phyloP scores from a whole-genome alignment of 2,888 invertebrate genomes.

The Diadegma fenestrale region DNA sequence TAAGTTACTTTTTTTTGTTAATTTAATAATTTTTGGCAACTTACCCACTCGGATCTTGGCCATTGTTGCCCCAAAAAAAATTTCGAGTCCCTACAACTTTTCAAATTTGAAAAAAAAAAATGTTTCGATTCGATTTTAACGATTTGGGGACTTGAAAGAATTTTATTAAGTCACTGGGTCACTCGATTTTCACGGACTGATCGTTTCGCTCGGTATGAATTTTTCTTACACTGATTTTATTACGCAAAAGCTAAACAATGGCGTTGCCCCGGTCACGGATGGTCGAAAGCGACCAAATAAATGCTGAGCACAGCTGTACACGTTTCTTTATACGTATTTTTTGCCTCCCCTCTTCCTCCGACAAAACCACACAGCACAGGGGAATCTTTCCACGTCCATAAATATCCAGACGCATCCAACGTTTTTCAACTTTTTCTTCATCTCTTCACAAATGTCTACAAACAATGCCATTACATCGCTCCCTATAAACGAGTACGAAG shows the following conservation, averaged over 20 bases:
- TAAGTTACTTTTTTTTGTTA: too few relatives aligned
- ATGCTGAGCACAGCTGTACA: slow-evolving; percentile 37
- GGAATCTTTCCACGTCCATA: not conserved
- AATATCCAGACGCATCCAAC: slow-evolving; percentile 28
- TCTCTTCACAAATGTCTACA: not conserved
- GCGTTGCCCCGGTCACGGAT: slow-evolving; percentile 28
- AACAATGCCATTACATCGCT: not conserved
- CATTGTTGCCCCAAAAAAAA: slow-evolving; percentile 20
- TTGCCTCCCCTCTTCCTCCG: slow-evolving; percentile 29
- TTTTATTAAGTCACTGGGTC: slow-evolving; percentile 18
- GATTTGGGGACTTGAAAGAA: too few relatives aligned
- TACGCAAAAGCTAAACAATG: slow-evolving; percentile 1
- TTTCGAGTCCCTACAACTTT: not conserved
- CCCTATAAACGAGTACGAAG: not conserved
- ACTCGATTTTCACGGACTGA: not conserved
- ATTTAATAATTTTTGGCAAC: too few relatives aligned
- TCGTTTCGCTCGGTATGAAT: too few relatives aligned
- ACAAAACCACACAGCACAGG: slow-evolving; percentile 4
- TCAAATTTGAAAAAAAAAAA: not conserved
- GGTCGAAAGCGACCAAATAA: slow-evolving; percentile 58
- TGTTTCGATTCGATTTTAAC: not conserved
- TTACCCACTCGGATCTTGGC: slow-evolving; percentile 53
- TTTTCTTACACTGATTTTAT: not conserved
- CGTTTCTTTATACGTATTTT: slow-evolving; percentile 51
- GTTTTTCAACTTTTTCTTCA: slow-evolving; percentile 22